A percentile compares a stretch with the other conserved stretches of the same genome.
These are phyloP conservation scores for Limnephilus marmoratus DNA, from an alignment of 2,888 invertebrate species.

Conservation along the genomic window DNA sequence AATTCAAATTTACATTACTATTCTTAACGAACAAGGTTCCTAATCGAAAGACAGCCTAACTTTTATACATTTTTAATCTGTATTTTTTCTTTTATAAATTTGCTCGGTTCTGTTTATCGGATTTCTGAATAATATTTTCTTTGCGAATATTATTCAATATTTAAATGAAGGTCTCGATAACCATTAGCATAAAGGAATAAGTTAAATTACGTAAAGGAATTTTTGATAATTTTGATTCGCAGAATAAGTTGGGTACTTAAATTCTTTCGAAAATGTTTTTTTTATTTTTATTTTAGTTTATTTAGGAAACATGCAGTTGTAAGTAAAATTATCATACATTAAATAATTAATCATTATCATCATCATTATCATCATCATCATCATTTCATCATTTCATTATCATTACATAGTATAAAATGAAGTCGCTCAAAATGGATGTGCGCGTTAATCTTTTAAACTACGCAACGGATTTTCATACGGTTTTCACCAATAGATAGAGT, in stretches of 20 bases:
- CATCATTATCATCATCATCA: too few relatives aligned
- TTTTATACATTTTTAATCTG: neutral
- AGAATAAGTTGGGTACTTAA: neutral
- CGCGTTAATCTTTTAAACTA: too few relatives aligned
- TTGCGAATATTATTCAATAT: neutral
- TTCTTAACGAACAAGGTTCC: neutral
- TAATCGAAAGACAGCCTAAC: neutral
- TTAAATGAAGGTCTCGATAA: neutral
- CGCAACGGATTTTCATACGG: too few relatives aligned
- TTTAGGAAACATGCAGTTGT: too few relatives aligned
- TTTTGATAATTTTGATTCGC: neutral
- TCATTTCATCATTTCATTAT: too few relatives aligned
- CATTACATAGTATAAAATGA: too few relatives aligned
- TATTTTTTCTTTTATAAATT: neutral
- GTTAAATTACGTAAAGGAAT: neutral
- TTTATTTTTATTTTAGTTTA: too few relatives aligned
- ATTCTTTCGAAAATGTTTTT: neutral
- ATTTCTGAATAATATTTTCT: neutral
- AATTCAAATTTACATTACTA: conserved; percentile 6
- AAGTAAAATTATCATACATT: too few relatives aligned
- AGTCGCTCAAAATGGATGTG: too few relatives aligned
- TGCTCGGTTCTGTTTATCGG: neutral
- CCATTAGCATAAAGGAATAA: neutral
- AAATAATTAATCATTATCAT: too few relatives aligned
- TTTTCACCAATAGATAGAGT: too few relatives aligned